phyloP scores from a whole-genome alignment of 2,113 vertebrate species.

The Crotalus viridis region DNA sequence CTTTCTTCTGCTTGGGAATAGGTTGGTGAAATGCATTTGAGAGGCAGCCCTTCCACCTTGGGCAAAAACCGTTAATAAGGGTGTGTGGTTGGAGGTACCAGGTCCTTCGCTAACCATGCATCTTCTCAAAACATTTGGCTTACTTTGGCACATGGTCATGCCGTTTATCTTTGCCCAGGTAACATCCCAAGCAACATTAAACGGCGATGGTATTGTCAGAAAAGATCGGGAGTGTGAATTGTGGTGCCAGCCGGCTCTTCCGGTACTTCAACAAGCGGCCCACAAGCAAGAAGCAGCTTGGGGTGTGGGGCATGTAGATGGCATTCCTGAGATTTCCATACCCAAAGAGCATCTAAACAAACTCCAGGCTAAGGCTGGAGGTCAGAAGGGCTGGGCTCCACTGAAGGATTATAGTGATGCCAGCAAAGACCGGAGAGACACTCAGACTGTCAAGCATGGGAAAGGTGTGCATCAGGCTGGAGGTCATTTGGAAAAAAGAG shows the following conservation, averaged over 20 bases:
- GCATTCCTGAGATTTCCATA: not conserved
- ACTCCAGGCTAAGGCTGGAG: not conserved
- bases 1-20: not conserved
- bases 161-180: conserved; percentile 44
- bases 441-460: not conserved
- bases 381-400: not conserved
- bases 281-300: not conserved
- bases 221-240: not conserved
- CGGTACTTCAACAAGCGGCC: not conserved
- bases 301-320: not conserved
- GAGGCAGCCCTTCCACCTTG: conserved; percentile 24
- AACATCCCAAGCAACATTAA: conserved; percentile 11
- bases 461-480: not conserved
- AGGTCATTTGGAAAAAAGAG: not conserved
- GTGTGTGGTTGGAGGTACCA: not conserved
- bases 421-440: not conserved
- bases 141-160: conserved; percentile 48
- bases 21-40: conserved; percentile 48
- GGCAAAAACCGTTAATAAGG: conserved; percentile 51
- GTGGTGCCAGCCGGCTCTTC: not conserved
- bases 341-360: not conserved
- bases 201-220: not conserved
- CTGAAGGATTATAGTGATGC: not conserved
- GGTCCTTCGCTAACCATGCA: conserved; percentile 52
- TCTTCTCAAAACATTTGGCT: conserved; percentile 32